These are phyloP conservation scores for Erebia palarica DNA, from an alignment of 2,888 invertebrate species.

Conservation along the genomic window DNA sequence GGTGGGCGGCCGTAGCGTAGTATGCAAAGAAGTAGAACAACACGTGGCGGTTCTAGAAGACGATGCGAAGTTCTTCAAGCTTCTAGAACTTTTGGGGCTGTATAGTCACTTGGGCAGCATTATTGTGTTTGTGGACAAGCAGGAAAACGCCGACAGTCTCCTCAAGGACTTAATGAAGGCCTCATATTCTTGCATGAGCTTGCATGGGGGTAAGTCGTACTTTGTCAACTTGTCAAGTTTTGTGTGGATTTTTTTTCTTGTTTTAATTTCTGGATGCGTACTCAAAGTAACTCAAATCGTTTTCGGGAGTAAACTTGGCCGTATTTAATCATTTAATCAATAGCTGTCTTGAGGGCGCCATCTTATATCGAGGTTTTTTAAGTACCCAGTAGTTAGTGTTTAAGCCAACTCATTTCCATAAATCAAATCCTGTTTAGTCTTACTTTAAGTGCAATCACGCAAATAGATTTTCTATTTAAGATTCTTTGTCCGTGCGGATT, in stretches of 20 bases:
- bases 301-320: background rate
- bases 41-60: constrained; percentile 96
- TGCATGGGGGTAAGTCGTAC: constrained; percentile 91
- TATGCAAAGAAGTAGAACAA: constrained; percentile 98
- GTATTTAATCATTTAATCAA: no score
- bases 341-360: no score
- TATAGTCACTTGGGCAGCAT: constrained; percentile 96
- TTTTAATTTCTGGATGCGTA: background rate
- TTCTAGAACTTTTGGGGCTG: constrained; percentile 97
- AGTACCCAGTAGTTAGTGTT: no score
- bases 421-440: no score
- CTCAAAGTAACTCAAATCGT: background rate
- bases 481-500: no score
- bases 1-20: constrained; percentile 97
- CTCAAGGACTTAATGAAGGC: constrained; percentile 97
- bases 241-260: no score
- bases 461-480: no score
- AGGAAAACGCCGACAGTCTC: constrained; percentile 97
- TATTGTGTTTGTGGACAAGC: constrained; percentile 99
- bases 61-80: constrained; percentile 98
- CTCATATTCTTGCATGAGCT: constrained; percentile 97
- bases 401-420: no score
- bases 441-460: no score
- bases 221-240: background rate
- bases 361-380: no score